A percentile compares a stretch with the other conserved stretches of the same genome.
These are phyloP conservation scores for Lithobates sylvaticus DNA, from an alignment of 2,797 vertebrate genomes.

Conservation along the genomic window DNA sequence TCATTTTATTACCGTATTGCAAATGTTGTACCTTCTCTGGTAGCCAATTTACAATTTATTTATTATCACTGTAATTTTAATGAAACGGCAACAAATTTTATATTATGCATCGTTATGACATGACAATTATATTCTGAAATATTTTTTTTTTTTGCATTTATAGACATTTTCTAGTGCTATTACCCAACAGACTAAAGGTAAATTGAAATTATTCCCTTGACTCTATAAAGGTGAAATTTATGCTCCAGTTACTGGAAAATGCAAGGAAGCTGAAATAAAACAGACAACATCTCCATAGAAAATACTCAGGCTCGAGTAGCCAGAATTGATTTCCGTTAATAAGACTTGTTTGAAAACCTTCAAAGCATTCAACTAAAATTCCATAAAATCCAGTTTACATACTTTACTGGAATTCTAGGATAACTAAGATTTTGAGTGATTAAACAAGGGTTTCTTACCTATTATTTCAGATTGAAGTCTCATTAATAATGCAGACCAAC, in stretches of 20 bases:
- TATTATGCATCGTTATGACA: slow-evolving; percentile 14
- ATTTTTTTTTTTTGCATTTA: slow-evolving; percentile 59
- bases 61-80: slow-evolving; percentile 8
- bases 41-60: background rate
- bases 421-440: background rate
- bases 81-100: background rate
- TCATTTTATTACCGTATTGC: too few species aligned
- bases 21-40: too few species aligned
- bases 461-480: background rate
- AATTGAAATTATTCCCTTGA: slow-evolving; percentile 70
- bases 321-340: slow-evolving; percentile 48
- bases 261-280: slow-evolving; percentile 69
- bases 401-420: background rate
- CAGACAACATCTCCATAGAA: slow-evolving; percentile 70
- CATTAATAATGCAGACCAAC: background rate
- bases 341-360: slow-evolving; percentile 43
- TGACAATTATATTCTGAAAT: slow-evolving; percentile 63
- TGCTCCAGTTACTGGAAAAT: slow-evolving; percentile 72
- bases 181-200: slow-evolving; percentile 65
- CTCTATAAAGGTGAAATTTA: slow-evolving; percentile 71
- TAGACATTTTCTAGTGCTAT: slow-evolving; percentile 44
- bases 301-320: slow-evolving; percentile 53
- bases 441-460: background rate
- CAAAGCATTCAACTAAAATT: slow-evolving; percentile 31
- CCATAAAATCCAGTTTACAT: slow-evolving; percentile 4